phyloP scores from a whole-genome alignment of 2,888 invertebrate genomes.

The Galerucella calmariensis region DNA sequence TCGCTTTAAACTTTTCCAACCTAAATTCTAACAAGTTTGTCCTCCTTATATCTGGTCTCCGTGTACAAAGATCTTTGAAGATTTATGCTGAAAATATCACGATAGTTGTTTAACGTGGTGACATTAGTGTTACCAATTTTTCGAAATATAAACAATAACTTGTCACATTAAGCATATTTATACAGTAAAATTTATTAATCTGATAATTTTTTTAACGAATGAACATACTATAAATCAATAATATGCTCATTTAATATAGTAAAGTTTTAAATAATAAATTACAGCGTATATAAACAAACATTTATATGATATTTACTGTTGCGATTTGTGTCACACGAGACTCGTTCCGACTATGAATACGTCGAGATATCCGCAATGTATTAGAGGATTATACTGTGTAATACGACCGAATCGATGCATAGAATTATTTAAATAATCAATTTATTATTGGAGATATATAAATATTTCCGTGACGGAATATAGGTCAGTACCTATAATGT shows the following conservation, averaged over 20 bases:
- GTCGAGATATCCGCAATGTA: slow-evolving; percentile 8
- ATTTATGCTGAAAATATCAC: no score
- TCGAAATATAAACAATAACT: neutral
- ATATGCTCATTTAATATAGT: neutral
- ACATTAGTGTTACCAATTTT: neutral
- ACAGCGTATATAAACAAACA: neutral
- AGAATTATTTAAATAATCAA: neutral
- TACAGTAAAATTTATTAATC: neutral
- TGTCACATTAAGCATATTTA: neutral
- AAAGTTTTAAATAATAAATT: neutral
- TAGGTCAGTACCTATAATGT: neutral
- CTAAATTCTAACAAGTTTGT: no score
- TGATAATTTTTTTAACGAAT: neutral
- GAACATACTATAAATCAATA: neutral
- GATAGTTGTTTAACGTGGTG: no score
- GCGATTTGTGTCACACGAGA: neutral
- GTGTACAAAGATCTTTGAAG: no score
- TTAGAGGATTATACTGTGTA: neutral
- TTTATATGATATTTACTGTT: slow-evolving; percentile 5
- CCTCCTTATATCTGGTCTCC: no score
- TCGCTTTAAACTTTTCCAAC: no score
- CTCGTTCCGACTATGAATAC: slow-evolving; percentile 9
- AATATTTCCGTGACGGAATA: neutral
- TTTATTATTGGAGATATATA: neutral
- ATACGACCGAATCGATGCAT: neutral